Conservation (phyloP, 2,113 vertebrate species). For the Hemiscyllium ocellatum region DNA sequence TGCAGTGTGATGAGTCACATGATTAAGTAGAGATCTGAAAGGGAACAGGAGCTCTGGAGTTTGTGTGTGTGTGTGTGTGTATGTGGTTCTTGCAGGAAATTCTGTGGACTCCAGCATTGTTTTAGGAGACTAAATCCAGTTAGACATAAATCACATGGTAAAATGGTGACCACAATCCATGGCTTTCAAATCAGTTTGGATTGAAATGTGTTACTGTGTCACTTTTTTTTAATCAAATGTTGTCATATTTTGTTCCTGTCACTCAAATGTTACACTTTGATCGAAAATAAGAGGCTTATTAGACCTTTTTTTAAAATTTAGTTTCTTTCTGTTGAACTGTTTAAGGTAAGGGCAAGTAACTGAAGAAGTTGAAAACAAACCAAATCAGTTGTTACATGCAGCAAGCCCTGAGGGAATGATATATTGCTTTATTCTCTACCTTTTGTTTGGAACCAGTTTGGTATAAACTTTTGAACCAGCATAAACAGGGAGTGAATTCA, state of each 20-base stretch:
- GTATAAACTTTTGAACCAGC: not conserved
- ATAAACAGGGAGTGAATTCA: not conserved
- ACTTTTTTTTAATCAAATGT: not conserved
- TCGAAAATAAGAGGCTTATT: not conserved
- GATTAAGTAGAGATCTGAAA: too few species aligned
- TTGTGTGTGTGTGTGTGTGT: too few species aligned
- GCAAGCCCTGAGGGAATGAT: not conserved
- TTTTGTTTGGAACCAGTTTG: not conserved
- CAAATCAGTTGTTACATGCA: not conserved
- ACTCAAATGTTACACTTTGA: not conserved
- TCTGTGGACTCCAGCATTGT: too few species aligned
- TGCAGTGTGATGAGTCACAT: too few species aligned
- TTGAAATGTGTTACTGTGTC: not conserved
- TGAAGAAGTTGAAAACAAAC: not conserved
- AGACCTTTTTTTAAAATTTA: not conserved
- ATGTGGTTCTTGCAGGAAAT: too few species aligned
- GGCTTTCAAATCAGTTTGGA: not conserved
- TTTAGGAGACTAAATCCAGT: too few species aligned
- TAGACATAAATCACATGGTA: too few species aligned
- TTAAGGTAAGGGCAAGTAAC: not conserved
- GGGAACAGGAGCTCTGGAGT: too few species aligned
- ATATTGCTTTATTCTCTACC: not conserved
- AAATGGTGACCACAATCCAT: not conserved
- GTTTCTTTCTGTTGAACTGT: not conserved
- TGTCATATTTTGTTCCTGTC: not conserved